Evolutionary conservation across 2,888 invertebrate genomes (phyloP), one percentile per base, ranked within the genome.

Genomic region (Amorpha juglandis): DNA sequence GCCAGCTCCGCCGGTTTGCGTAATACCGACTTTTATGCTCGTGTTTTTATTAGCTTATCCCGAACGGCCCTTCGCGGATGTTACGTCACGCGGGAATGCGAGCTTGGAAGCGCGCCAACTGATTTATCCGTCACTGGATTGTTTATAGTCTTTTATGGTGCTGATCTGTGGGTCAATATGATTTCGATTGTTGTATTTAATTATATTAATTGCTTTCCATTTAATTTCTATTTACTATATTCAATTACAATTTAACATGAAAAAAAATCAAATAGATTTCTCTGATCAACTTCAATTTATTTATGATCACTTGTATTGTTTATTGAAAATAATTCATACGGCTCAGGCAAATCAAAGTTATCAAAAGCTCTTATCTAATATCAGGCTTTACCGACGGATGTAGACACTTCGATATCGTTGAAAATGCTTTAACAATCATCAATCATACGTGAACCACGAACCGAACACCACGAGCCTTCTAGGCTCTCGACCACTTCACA

Each of bases 81-180:
- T 92, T 90, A 90, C 92, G 92, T 92, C 92, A 92, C 91, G 67
- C 72, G 77, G 84, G 88, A 86, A 89, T 88, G 89, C 85, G 81
- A 77, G 82, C 77, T 84, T 92, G 92, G 92, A 89, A 75, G 78
- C 74, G 74, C 80, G 91, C 92, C 92, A 92, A 86, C 89, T 78
- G 88, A 90, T 89, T 86, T 87, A 87, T 82, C 86, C 85, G 84
- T 81, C 82, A 84, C 84, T 86, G 88, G 88, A 89, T 89, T 90
- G 89, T 88, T 90, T 88, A 89, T 88, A 89, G 88, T 88, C 90
- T 91, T 92, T 90, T 92, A 92, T 91, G 92, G 92, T 88, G 86
- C 82, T 91, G 88, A 87, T 81, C 84, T 81, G 84, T 86, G 83
- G 87, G 82, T 84, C 82, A 82, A 82, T 83, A 77, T 79, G 74